These are phyloP conservation scores for Helicoverpa zea DNA, from an alignment of 1,140 invertebrate species.

Conservation along the genomic window DNA sequence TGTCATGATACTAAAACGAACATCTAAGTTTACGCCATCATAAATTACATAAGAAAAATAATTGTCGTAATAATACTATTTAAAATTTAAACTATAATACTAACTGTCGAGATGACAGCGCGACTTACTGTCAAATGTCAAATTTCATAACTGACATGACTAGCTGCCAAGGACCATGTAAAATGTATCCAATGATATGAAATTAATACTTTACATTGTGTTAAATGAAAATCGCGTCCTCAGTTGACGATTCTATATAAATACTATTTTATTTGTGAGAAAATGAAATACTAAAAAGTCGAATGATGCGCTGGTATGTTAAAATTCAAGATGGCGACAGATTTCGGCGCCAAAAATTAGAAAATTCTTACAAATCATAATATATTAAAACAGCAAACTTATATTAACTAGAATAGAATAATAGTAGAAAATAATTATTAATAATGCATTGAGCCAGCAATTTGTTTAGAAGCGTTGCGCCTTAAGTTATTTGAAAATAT, in stretches of 20 bases:
- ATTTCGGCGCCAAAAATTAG: slow-evolving; percentile 29
- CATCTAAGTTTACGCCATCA: slow-evolving; percentile 85
- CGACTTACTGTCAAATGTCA: slow-evolving; percentile 75
- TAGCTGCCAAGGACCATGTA: slow-evolving; percentile 70
- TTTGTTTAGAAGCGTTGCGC: slow-evolving; percentile 63
- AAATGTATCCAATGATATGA: slow-evolving; percentile 50
- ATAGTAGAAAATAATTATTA: slow-evolving; percentile 55
- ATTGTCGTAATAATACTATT: slow-evolving; percentile 73
- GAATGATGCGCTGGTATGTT: slow-evolving; percentile 28
- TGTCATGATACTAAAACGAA: slow-evolving; percentile 83
- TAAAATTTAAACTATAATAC: slow-evolving; percentile 82
- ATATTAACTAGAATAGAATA: slow-evolving; percentile 47
- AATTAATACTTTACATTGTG: slow-evolving; percentile 51
- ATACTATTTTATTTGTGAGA: slow-evolving; percentile 22
- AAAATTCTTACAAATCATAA: slow-evolving; percentile 41
- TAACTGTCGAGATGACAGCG: slow-evolving; percentile 69
- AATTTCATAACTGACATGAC: slow-evolving; percentile 74
- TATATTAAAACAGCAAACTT: slow-evolving; percentile 52
- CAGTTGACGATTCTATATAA: slow-evolving; percentile 9
- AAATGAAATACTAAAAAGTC: slow-evolving; percentile 32
- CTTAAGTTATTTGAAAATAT: slow-evolving; percentile 53
- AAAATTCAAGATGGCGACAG: slow-evolving; percentile 41
- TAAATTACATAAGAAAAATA: slow-evolving; percentile 77
- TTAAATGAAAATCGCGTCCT: slow-evolving; percentile 40
- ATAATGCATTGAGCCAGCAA: slow-evolving; percentile 67